Evolutionary conservation across 92 coral and sea anemone species (phyloP), one percentile per base, ranked within the genome.

Genomic region (Parazoanthus darwini): DNA sequence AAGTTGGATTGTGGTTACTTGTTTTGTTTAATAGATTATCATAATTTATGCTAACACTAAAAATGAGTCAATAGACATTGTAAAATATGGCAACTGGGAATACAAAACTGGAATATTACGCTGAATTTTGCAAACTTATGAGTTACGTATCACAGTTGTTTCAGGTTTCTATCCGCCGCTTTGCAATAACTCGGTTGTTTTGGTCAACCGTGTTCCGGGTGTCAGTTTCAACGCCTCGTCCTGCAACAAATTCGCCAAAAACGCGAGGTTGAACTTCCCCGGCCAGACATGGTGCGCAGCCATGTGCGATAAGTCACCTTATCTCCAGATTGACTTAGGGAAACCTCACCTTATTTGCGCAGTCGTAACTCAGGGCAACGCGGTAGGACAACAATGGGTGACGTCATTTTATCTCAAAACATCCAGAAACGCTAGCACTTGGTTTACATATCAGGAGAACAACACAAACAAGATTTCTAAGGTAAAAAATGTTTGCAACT

Each of bases 321-420:
- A 15, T 37, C 50, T 74, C 3, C 79, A 74, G 48, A 74, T 74
- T 74, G 79, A 74, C 44, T 1, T 74, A 6, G 79, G 50, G 50
- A 38, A 42, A 74, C 79, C n/a, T 4, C 2, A 35, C 22, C 48
- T 11, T 26, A 74, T 74, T 16, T 74, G 79, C 13, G 48, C 79
- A 14, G 48, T 38, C 48, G n/a, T 22, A 7, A 74, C 79, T 26
- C 44, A 74, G 79, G 79, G 79, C n/a, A 74, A 74, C 50, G 79
- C 79, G 6, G 51, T 38, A 37, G 26, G 54, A 39, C 29, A 75
- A 42, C 79, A 75, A 20, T 80, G 84, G 84, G 84, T 80, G n/a
- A 80, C 39, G 44, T 80, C 67, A 80, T 80, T 50, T 51, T n/a
- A 80, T 33, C 83, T 79, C 9, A 23, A 51, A 18, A 35, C 16